Conservation (phyloP, 2,888 invertebrate genomes). For the Pterobdella sp. region DNA sequence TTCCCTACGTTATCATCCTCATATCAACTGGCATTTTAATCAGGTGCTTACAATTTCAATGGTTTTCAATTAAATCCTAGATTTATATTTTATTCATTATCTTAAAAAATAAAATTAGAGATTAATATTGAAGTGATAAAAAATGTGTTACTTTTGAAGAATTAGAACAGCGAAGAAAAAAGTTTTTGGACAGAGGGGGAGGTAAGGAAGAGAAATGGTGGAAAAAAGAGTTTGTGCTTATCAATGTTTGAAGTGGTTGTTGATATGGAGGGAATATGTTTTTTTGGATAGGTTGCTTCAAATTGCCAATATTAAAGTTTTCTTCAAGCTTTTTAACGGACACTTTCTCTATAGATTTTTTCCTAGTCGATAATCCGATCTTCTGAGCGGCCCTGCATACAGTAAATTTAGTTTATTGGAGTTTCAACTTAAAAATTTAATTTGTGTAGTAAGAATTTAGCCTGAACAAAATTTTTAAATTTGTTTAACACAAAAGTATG, state of each 20-base stretch:
- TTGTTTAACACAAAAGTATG: background rate
- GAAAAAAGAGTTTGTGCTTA: background rate
- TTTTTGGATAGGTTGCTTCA: no score
- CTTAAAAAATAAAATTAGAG: background rate
- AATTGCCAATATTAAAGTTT: no score
- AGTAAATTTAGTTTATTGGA: background rate
- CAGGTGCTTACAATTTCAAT: no score
- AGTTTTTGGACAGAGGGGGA: background rate
- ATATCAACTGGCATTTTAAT: no score
- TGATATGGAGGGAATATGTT: background rate
- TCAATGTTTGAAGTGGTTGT: background rate
- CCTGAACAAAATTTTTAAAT: background rate
- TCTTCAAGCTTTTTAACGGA: background rate
- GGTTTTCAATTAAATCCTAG: no score
- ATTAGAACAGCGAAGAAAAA: conserved; percentile 1
- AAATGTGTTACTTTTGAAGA: background rate
- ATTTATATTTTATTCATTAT: no score
- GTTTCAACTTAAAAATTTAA: background rate
- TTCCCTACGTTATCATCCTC: no score
- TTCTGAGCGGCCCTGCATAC: conserved; percentile 17
- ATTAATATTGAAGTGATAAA: no score
- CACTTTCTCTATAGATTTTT: background rate
- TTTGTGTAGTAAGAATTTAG: background rate
- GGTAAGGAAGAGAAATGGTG: background rate
- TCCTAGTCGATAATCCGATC: conserved; percentile 7